phyloP scores from a whole-genome alignment of 2,113 vertebrate species.

The Puffinus mauretanicus region DNA sequence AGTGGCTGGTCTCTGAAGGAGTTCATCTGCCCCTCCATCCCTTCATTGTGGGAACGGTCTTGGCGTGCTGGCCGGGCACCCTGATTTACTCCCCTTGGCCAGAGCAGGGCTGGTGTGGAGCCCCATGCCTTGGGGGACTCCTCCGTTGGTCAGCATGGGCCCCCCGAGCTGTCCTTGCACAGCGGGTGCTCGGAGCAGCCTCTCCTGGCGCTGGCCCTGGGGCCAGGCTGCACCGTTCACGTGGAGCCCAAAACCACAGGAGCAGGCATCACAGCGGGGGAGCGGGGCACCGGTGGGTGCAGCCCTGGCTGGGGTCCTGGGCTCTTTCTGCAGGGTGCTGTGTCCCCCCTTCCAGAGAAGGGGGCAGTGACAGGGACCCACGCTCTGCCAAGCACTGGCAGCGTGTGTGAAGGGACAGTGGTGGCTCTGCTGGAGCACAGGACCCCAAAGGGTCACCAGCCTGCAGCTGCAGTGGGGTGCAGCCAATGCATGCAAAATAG shows the following conservation, averaged over 20 bases:
- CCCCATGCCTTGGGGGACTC: not conserved
- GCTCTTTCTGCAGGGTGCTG: not conserved
- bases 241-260: not conserved
- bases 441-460: not conserved
- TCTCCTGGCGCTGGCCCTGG: not conserved
- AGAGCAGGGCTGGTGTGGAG: not conserved
- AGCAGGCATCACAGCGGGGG: accelerated
- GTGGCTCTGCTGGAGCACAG: not conserved
- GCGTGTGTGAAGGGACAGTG: not conserved
- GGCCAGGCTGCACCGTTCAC: not conserved
- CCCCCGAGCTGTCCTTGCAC: accelerated
- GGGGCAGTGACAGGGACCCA: not conserved
- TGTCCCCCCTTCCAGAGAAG: not conserved
- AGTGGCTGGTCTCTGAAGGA: not conserved
- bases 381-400: not conserved
- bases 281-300: accelerated
- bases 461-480: accelerated
- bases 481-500: not conserved
- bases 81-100: not conserved
- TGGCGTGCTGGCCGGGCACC: not conserved
- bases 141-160: not conserved
- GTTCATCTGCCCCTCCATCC: not conserved
- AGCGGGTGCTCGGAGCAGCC: not conserved
- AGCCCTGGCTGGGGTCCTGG: not conserved
- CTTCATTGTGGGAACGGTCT: not conserved